phyloP scores from a whole-genome alignment of 2,888 invertebrate genomes.

The Lagria hirta region DNA sequence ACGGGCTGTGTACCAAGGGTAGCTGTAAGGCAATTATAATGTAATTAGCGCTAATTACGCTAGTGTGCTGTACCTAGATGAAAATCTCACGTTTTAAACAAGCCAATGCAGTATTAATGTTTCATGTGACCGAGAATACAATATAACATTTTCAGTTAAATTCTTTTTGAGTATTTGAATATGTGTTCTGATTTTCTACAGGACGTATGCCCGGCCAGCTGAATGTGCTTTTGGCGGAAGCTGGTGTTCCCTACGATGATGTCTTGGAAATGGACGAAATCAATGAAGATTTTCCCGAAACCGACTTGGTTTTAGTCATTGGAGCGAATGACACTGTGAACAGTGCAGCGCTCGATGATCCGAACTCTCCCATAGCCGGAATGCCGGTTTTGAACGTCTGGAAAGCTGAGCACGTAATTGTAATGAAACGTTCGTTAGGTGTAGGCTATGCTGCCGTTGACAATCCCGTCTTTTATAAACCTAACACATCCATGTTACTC shows the following conservation, averaged over 20 bases:
- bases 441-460: conserved; percentile 91
- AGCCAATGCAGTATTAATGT: too few species aligned
- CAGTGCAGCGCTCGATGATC: conserved; percentile 87
- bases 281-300: conserved; percentile 81
- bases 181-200: too few species aligned
- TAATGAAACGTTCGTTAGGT: conserved; percentile 87
- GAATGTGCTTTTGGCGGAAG: conserved; percentile 89
- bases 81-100: too few species aligned
- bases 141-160: too few species aligned
- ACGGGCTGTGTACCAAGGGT: too few species aligned
- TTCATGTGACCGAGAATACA: too few species aligned
- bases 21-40: too few species aligned
- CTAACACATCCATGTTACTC: conserved; percentile 82
- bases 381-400: conserved; percentile 91
- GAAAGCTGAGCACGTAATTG: conserved; percentile 84
- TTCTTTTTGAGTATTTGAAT: too few species aligned
- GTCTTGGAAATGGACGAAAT: conserved; percentile 92
- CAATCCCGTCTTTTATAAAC: conserved; percentile 89
- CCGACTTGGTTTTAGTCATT: conserved; percentile 83
- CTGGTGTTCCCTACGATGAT: conserved; percentile 90
- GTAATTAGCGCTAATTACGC: too few species aligned
- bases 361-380: conserved; percentile 87
- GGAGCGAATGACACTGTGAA: conserved; percentile 92
- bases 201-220: conserved; percentile 91
- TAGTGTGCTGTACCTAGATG: too few species aligned